Base-by-base conservation (phyloP, 2,113 vertebrate genomes). In the Herpetotheres cachinnans region DNA sequence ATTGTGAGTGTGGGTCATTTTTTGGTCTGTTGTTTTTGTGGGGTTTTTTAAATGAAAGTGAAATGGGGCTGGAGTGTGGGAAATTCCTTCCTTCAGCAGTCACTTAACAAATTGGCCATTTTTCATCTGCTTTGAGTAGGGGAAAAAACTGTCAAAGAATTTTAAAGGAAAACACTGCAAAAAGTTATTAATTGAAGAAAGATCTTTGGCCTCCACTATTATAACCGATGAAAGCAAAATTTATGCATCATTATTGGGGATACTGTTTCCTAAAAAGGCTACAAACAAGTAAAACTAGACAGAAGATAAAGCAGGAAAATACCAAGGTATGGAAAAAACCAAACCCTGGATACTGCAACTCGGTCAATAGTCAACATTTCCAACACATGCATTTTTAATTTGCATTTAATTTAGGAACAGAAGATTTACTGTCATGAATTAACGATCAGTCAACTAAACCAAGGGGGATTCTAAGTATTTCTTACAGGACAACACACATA, bases 161-260 rank as follows among this genome's bases (percentile, higher is more conserved):
- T 78, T 78, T 21, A 89, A 97, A 94, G 65, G 46, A 94, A 96
- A 96, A 95, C 92, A 91, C 42, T 72, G 74, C 82, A 89, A 77
- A 92, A 95, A 46, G 62, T 84, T 85, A 93, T 82, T 97, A 92
- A 93, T 73, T 89, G 77, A 94, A 95, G 90, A 96, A 92, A 94
- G 89, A 90, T 91, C 89, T 89, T 90, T 92, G 78, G 94, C 55
- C 19, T 89, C 78, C 62, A 27, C 82, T 95, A 82, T 90, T 92
- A 73, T 44, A 94, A 56, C 49, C 49, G 79, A n/a, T 34, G 77
- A 90, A 86, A 81, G 49, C 42, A 91, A 83, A 93, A 86, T 62
- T 27, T 72, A 88, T 93, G 56, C 42, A 82, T 82, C 52, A n/a
- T 76, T 84, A 79, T 91, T 88, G 90, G 74, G 49, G 80, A 82